Conservation (phyloP, 2,888 invertebrate genomes). For the Macroteleia sp. region DNA sequence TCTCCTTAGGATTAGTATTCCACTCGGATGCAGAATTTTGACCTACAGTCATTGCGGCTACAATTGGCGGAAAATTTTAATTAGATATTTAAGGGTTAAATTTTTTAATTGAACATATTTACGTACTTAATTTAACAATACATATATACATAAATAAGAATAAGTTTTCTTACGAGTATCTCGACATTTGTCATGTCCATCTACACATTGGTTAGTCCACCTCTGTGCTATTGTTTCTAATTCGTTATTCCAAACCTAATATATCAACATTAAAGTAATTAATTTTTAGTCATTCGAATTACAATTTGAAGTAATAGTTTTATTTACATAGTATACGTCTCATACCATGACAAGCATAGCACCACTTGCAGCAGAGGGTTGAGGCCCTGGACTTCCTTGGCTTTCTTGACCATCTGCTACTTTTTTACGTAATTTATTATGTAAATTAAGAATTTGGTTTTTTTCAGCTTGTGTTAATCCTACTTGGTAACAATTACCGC, state of each 20-base stretch:
- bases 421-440: slow-evolving; percentile 62
- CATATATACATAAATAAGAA: too few species aligned
- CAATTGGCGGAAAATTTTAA: too few species aligned
- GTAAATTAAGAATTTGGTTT: slow-evolving; percentile 28
- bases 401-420: slow-evolving; percentile 59
- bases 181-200: slow-evolving; percentile 80
- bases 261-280: not conserved
- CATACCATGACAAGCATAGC: slow-evolving; percentile 18
- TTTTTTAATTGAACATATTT: too few species aligned
- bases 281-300: not conserved
- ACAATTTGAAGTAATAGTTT: too few species aligned
- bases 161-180: slow-evolving; percentile 75
- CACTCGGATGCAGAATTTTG: too few species aligned
- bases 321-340: too few species aligned
- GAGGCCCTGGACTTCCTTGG: slow-evolving; percentile 66
- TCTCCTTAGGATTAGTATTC: too few species aligned
- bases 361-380: slow-evolving; percentile 61
- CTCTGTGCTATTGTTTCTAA: slow-evolving; percentile 80
- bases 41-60: too few species aligned
- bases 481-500: slow-evolving; percentile 32
- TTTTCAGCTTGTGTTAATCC: slow-evolving; percentile 42
- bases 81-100: too few species aligned
- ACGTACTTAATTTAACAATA: too few species aligned
- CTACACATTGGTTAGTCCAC: slow-evolving; percentile 83
- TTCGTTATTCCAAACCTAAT: slow-evolving; percentile 76